Evolutionary conservation across 2,797 vertebrate species (phyloP), one percentile per base, ranked within the genome.

Genomic region (Microcaecilia unicolor): DNA sequence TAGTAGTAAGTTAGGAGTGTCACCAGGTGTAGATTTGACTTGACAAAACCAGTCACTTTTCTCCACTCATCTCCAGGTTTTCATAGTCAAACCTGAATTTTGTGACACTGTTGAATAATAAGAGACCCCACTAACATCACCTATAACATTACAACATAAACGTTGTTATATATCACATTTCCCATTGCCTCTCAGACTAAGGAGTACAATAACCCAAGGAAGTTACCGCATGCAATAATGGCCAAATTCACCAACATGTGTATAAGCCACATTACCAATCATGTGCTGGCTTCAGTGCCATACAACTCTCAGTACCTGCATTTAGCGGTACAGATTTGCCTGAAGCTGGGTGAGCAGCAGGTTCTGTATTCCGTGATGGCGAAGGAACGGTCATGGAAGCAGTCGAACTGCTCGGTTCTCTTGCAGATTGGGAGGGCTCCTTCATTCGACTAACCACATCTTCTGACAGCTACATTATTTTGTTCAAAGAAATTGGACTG

Each of bases 391-490:
- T 3, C 5, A 20, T 12, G 6, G 24, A 15, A n/a, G 13, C 6
- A 9, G 22, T 13, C 3, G 27, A 23, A 0, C 4, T 28, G 5
- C 10, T 58, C 32, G 61, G 55, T 2, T 39, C 61, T 23, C n/a
- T 47, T 31, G 33, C 53, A 8, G 37, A 27, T 18, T 28, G 37
- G 21, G 71, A 41, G 7, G 79, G 54, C 25, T 83, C 81, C 49
- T 76, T 90, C 93, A 97, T 94, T 58, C 87, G 71, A 44, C 86
- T 89, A 22, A 97, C 85, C 20, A 97, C 84, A 16, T 88, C 87
- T 39, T 94, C 91, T 37, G 93, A 89, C 22, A 97, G 81, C 93
- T 97, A 40, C 10, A 52, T 19, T 15, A 43, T n/a, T n/a, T n/a
- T n/a, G n/a, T n/a, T n/a, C n/a, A n/a, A n/a, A n/a, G n/a, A n/a